Base-by-base conservation (phyloP, 2,797 vertebrate species). In the Typhlichthys eigenmanni region DNA sequence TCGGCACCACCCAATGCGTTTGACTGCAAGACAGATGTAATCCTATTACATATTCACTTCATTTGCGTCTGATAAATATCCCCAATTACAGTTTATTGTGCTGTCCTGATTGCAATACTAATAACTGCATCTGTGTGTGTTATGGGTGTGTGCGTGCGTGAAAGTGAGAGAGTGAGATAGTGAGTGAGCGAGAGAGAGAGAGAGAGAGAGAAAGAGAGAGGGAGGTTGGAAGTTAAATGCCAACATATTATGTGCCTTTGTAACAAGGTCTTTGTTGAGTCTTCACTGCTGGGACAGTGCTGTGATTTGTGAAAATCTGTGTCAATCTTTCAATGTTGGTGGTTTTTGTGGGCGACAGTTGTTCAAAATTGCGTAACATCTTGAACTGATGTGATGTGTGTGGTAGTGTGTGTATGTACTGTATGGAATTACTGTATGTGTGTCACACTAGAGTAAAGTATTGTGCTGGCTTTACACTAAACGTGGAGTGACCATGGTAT, bases 251-350 rank as follows among this genome's bases (percentile, higher is more conserved):
- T 51, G 14, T 51, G 17, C 9, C 54, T 55, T 55, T 29, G 6
- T 55, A 29, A 55, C 32, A 55, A 81, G 68, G 58, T 62, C 78
- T 74, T 85, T 76, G 68, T 80, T 64, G 52, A 85, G 71, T 75
- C 59, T 55, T 8, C 34, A 56, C n/a, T 56, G 34, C 13, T 16
- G 32, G n/a, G 19, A 56, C 16, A 56, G 43, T 43, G 55, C 55
- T 16, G 32, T 16, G 55, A 56, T 56, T 56, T 43, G 55, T 43
- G n/a, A 14, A 56, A 11, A 56, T n/a, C 8, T 13, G 17, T 17
- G 4, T 52, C 50, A 3, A 6, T 49, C n/a, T 49, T 49, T 14
- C 0, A 4, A 47, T 13, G n/a, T 49, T 13, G n/a, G n/a, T n/a
- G 47, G 38, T 38, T 9, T 24, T 38, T 38, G 38, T 38, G 47